Conservation (phyloP, 2,113 vertebrate species). For the Leuciscus idus region DNA sequence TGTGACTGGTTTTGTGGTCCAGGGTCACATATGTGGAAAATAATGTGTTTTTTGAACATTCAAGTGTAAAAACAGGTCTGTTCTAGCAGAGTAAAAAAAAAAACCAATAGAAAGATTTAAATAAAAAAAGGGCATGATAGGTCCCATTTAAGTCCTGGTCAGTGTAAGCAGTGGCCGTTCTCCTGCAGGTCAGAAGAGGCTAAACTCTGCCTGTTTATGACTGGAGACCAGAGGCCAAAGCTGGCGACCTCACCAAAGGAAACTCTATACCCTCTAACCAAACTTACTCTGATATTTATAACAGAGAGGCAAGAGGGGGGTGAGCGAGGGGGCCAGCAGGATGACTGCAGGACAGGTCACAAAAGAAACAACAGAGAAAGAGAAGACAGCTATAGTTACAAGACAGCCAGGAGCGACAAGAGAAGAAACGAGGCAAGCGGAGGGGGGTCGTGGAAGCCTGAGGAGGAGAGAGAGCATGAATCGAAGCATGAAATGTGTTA, state of each 20-base stretch:
- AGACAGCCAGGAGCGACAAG: background rate
- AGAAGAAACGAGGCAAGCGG: background rate
- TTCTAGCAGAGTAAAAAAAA: too few relatives aligned
- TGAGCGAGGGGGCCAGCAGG: background rate
- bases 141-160: background rate
- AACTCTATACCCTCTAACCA: constrained; percentile 35
- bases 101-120: too few relatives aligned
- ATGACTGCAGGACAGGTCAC: background rate
- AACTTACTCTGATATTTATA: constrained; percentile 41
- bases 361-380: background rate
- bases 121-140: too few relatives aligned
- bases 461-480: background rate
- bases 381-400: background rate
- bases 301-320: constrained; percentile 17
- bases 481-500: background rate
- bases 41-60: too few relatives aligned
- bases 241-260: constrained; percentile 29
- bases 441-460: background rate
- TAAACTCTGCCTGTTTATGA: constrained; percentile 26
- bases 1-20: too few relatives aligned
- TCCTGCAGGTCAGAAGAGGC: background rate
- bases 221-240: constrained; percentile 18
- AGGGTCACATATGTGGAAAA: too few relatives aligned
- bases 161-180: background rate
- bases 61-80: too few relatives aligned